Base-by-base conservation (phyloP, 2,888 invertebrate species). In the Amiota minor region DNA sequence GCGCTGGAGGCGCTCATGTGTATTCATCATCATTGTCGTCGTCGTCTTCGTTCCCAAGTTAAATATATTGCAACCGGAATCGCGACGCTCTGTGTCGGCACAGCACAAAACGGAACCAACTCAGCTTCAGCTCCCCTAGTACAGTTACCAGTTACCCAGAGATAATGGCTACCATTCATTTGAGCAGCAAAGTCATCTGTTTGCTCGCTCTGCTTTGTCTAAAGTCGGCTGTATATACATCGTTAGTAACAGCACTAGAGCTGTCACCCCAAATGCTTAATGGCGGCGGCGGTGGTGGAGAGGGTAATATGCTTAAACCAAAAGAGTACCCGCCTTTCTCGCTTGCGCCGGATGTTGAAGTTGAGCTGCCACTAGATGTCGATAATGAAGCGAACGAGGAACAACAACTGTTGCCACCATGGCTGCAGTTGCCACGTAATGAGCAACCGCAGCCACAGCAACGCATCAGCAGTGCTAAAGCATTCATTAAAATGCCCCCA, bases 341-440 rank as follows among this genome's bases (percentile, higher is more conserved):
- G 2, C 77, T 80, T 53, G 80, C 86, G 20, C 10, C 70, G n/a
- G 75, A 73, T 47, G 67, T 61, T 6, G 78, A 79, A 8, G 78
- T 83, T 1, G 85, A 87, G 55, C 47, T 86, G 72, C 86, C 87
- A 4, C 74, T 84, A 68, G 81, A 80, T 45, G 74, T 83, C 49
- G 79, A 83, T 2, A 79, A 81, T 62, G 70, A 64, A 59, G 75
- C 56, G 45, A 50, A 71, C 45, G 62, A 79, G 0, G 77, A 74
- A 70, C 72, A 75, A 49, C 67, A 65, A 62, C 76, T 77, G 2
- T 65, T 77, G 74, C 83, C 83, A 0, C 65, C 83, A 56, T 83
- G 86, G 86, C 72, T 86, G 59, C 80, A 81, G 69, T 80, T 86
- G 61, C 18, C 46, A 20, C 70, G 20, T 47, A 78, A 78, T 46